Conservation (phyloP, 2,888 invertebrate species). For the Caenorhabditis becei region DNA sequence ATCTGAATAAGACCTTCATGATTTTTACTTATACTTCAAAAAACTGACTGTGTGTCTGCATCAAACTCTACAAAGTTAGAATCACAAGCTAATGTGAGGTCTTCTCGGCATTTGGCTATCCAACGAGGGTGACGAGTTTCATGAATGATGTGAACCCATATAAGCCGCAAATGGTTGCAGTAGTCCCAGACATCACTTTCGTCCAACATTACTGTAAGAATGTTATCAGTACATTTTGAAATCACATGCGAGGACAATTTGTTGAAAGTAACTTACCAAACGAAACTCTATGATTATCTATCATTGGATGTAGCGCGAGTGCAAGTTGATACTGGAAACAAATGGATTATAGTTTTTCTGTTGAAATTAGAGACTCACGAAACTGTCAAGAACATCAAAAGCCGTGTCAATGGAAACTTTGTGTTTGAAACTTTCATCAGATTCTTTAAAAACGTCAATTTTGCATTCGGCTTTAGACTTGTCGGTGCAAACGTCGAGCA, state of each 20-base stretch:
- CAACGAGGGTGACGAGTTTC: background rate
- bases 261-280: slow-evolving; percentile 11
- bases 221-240: no score
- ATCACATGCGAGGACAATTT: no score
- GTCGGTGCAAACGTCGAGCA: background rate
- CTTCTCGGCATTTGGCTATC: slow-evolving; percentile 24
- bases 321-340: background rate
- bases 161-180: background rate
- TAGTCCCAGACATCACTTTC: slow-evolving; percentile 1
- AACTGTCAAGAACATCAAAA: slow-evolving; percentile 14
- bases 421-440: background rate
- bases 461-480: slow-evolving; percentile 1
- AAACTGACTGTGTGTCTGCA: background rate
- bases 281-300: background rate
- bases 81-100: background rate
- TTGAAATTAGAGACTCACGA: background rate
- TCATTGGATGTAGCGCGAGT: slow-evolving; percentile 8
- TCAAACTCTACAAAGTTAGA: slow-evolving; percentile 16
- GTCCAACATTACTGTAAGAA: background rate
- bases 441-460: background rate
- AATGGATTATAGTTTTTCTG: background rate
- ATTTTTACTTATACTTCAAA: no score
- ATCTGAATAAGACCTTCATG: background rate
- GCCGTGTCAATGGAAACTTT: background rate
- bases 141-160: slow-evolving; percentile 8